These are phyloP conservation scores for Rhamnusium bicolor DNA, from an alignment of 2,888 invertebrate species.

Conservation along the genomic window DNA sequence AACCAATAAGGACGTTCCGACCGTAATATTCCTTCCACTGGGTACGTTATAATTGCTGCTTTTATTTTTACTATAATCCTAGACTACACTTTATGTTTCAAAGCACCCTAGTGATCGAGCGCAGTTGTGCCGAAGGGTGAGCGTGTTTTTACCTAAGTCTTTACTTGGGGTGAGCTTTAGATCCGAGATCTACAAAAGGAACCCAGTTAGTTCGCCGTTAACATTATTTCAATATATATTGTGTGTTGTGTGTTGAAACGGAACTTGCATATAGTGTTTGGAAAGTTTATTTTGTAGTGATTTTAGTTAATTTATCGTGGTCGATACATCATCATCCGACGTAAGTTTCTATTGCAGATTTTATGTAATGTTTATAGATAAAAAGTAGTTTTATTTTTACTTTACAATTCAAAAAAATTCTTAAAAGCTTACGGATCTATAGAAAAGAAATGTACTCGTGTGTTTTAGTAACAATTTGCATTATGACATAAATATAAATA, in stretches of 20 bases:
- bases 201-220: conserved; percentile 21
- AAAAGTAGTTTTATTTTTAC: too few species aligned
- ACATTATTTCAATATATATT: not conserved
- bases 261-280: not conserved
- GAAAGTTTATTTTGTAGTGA: not conserved
- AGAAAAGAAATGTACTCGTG: too few species aligned
- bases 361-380: too few species aligned
- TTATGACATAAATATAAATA: too few species aligned
- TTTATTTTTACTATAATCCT: conserved; percentile 43
- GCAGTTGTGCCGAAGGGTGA: conserved; percentile 31
- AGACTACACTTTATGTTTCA: conserved; percentile 16
- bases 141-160: conserved; percentile 37
- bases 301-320: conserved; percentile 6
- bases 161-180: conserved; percentile 19
- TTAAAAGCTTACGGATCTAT: too few species aligned
- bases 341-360: too few species aligned
- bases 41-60: conserved; percentile 48
- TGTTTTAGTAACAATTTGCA: too few species aligned
- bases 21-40: conserved; percentile 34
- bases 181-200: conserved; percentile 7
- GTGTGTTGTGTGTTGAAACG: conserved; percentile 4
- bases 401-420: too few species aligned
- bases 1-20: conserved; percentile 34
- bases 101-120: conserved; percentile 38
- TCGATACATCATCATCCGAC: too few species aligned